Conservation (phyloP, 2,888 invertebrate species). For the Neocrepidodera transversa region DNA sequence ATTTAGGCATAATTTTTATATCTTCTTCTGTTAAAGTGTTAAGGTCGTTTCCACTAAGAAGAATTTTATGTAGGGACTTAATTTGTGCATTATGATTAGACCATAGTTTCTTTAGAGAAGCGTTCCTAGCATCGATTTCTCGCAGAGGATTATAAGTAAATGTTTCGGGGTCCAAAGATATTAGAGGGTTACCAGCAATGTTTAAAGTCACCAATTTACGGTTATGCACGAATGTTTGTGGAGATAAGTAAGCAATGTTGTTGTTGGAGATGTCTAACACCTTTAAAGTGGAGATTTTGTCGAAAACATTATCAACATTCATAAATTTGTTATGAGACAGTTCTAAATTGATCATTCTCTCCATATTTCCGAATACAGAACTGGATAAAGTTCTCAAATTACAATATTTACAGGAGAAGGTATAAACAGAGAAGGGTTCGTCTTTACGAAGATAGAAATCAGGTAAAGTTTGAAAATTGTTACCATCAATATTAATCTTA, state of each 20-base stretch:
- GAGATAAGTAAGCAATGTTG: constrained; percentile 67
- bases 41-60: constrained; percentile 67
- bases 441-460: constrained; percentile 61
- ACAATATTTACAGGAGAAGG: constrained; percentile 77
- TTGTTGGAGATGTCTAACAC: constrained; percentile 79
- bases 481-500: constrained; percentile 74
- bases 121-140: constrained; percentile 75
- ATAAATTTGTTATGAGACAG: constrained; percentile 69
- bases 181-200: constrained; percentile 75
- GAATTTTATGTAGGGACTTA: constrained; percentile 59
- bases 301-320: constrained; percentile 66
- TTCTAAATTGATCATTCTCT: constrained; percentile 67
- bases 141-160: constrained; percentile 69
- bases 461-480: constrained; percentile 72
- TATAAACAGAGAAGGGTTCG: constrained; percentile 40
- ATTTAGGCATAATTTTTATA: constrained; percentile 65
- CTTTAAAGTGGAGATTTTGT: constrained; percentile 66
- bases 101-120: constrained; percentile 72
- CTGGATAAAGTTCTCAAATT: constrained; percentile 67
- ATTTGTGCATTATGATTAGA: constrained; percentile 53
- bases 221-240: constrained; percentile 72
- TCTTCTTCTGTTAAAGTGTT: constrained; percentile 66
- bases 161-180: constrained; percentile 69
- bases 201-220: constrained; percentile 70
- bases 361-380: constrained; percentile 76